These are phyloP conservation scores for Aphelinus atriplicis DNA, from an alignment of 1,140 invertebrate species.

Conservation along the genomic window DNA sequence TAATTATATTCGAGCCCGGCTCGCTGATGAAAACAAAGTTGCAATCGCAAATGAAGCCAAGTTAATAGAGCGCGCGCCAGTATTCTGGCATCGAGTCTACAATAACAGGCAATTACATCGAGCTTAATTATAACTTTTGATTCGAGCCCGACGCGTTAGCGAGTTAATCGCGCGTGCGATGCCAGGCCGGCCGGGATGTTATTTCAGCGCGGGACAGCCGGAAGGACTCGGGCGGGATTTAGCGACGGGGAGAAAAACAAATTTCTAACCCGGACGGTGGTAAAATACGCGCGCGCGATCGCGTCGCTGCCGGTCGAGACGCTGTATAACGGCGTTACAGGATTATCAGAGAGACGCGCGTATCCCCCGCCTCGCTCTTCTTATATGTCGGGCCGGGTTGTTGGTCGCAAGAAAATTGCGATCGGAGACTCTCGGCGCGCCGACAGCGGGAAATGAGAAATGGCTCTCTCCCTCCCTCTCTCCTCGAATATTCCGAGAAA, in stretches of 20 bases:
- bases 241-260: no score
- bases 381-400: neutral
- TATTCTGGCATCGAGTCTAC: no score
- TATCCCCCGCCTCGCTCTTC: neutral
- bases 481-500: slow-evolving; percentile 12
- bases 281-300: no score
- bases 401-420: neutral
- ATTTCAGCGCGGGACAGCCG: no score
- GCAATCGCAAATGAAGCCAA: slow-evolving; percentile 4
- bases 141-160: no score
- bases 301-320: no score
- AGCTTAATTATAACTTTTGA: neutral
- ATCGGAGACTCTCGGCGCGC: neutral
- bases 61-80: neutral
- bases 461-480: neutral
- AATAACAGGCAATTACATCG: neutral
- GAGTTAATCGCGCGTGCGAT: no score
- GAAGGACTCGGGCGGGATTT: no score
- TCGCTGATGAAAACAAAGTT: neutral
- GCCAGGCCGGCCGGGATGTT: no score
- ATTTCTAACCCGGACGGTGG: no score
- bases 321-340: no score
- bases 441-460: slow-evolving; percentile 31
- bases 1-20: slow-evolving; percentile 22
- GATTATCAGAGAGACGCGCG: neutral